Evolutionary conservation across 2,113 vertebrate species (phyloP).

Genomic region (Plectropomus leopardus): DNA sequence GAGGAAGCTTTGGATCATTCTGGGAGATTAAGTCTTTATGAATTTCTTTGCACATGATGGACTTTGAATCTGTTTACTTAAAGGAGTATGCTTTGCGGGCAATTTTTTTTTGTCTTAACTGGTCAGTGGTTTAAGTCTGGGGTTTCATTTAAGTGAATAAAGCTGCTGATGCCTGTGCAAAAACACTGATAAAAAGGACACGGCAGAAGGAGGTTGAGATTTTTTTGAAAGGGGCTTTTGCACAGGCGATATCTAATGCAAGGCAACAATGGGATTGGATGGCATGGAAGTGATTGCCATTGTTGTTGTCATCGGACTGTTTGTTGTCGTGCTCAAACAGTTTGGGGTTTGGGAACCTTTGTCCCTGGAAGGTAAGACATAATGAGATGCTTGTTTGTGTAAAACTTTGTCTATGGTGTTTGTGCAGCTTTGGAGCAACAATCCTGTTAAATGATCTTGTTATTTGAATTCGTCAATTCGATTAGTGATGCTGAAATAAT

Average conservation of each 20-base stretch:
- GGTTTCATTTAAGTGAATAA: constrained; percentile 52
- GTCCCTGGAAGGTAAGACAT: constrained; percentile 91
- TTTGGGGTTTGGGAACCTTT: constrained; percentile 93
- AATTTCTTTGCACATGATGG: constrained; percentile 32
- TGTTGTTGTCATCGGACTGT: constrained; percentile 90
- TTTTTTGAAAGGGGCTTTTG: neutral
- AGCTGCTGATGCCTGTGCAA: constrained; percentile 60
- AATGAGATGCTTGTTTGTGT: neutral
- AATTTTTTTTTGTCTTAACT: neutral
- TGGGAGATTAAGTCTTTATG: neutral
- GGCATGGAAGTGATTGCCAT: constrained; percentile 95
- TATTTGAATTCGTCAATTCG: neutral
- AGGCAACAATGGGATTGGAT: constrained; percentile 86
- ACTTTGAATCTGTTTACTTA: constrained; percentile 26
- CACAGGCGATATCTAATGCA: constrained; percentile 35
- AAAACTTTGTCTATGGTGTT: neutral
- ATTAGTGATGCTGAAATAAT: neutral
- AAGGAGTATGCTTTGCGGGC: constrained; percentile 35
- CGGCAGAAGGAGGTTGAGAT: constrained; percentile 18
- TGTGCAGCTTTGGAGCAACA: neutral
- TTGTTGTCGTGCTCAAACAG: constrained; percentile 94
- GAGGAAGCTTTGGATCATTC: constrained; percentile 40
- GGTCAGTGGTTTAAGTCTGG: constrained; percentile 36
- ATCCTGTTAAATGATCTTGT: neutral
- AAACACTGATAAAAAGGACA: constrained; percentile 26